Conservation (phyloP, 2,113 vertebrate genomes). For the Eptatretus burgeri region DNA sequence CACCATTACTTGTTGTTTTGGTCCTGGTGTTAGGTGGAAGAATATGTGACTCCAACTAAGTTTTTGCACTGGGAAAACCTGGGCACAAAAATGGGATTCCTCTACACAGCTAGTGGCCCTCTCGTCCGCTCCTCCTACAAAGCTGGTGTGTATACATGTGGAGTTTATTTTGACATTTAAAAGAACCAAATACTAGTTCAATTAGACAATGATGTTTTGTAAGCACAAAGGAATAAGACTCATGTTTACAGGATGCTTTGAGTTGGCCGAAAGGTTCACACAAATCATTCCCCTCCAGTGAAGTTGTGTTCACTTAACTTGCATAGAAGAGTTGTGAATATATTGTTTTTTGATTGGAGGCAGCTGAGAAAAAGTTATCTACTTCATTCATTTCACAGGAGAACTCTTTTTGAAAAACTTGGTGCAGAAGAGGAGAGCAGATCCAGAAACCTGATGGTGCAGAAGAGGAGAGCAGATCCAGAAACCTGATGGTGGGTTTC, state of each 20-base stretch:
- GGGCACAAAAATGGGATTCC: constrained; percentile 60
- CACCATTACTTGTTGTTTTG: neutral
- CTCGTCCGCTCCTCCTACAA: constrained; percentile 88
- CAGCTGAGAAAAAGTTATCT: neutral
- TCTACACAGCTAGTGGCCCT: constrained; percentile 74
- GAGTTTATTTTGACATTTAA: neutral
- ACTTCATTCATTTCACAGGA: constrained; percentile 20
- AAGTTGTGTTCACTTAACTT: neutral
- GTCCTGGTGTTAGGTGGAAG: constrained; percentile 40
- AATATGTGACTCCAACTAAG: constrained; percentile 64
- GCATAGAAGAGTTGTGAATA: neutral
- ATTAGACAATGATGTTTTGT: neutral
- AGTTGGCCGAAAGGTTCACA: too few relatives aligned
- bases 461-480: constrained; percentile 26
- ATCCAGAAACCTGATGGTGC: constrained; percentile 10
- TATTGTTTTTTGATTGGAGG: neutral
- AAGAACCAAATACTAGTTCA: neutral
- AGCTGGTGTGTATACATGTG: constrained; percentile 38
- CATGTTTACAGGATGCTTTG: too few relatives aligned
- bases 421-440: constrained; percentile 37
- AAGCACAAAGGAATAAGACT: too few relatives aligned
- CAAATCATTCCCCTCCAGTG: too few relatives aligned
- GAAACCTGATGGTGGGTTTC: neutral
- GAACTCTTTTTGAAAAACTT: constrained; percentile 95
- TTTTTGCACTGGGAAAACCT: constrained; percentile 78